A percentile compares a stretch with the other conserved stretches of the same genome.
Evolutionary conservation across 2,113 vertebrate genomes (phyloP).

Genomic region (Lasiurus cinereus): DNA sequence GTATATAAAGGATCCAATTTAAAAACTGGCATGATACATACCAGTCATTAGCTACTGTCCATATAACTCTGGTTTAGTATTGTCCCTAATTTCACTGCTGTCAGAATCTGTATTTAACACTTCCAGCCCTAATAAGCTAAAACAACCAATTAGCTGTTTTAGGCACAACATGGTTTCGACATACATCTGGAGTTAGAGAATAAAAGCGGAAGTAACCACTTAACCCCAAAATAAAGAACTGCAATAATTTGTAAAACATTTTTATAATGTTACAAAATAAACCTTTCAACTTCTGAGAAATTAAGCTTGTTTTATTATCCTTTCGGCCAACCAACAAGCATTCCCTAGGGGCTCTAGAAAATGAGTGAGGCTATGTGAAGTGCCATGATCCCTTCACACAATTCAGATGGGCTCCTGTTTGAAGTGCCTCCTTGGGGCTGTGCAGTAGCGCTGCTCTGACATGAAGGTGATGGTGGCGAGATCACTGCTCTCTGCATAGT

Average conservation of each 20-base stretch:
- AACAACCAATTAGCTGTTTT: conserved; percentile 72
- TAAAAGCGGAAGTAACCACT: conserved; percentile 1
- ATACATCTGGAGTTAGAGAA: background rate
- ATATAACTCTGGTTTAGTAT: conserved; percentile 52
- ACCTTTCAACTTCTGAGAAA: conserved; percentile 21
- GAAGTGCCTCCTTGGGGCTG: background rate
- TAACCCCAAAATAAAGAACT: conserved; percentile 48
- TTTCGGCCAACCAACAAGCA: background rate
- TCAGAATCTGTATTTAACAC: conserved; percentile 72
- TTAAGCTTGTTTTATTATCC: background rate
- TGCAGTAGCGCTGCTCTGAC: background rate
- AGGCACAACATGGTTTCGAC: conserved; percentile 46
- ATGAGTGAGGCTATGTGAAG: background rate
- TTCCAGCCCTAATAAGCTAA: conserved; percentile 70
- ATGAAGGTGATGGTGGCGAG: fast-evolving
- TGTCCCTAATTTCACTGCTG: conserved; percentile 66
- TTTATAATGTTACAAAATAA: conserved; percentile 30
- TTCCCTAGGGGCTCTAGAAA: background rate
- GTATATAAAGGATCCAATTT: conserved; percentile 52
- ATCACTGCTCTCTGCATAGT: background rate
- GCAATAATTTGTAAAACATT: background rate
- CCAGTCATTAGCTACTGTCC: conserved; percentile 70
- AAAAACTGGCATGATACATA: conserved; percentile 33
- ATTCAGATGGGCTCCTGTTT: background rate
- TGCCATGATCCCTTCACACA: too few species aligned